Conservation (phyloP, 2,113 vertebrate genomes). For the Origma solitaria region DNA sequence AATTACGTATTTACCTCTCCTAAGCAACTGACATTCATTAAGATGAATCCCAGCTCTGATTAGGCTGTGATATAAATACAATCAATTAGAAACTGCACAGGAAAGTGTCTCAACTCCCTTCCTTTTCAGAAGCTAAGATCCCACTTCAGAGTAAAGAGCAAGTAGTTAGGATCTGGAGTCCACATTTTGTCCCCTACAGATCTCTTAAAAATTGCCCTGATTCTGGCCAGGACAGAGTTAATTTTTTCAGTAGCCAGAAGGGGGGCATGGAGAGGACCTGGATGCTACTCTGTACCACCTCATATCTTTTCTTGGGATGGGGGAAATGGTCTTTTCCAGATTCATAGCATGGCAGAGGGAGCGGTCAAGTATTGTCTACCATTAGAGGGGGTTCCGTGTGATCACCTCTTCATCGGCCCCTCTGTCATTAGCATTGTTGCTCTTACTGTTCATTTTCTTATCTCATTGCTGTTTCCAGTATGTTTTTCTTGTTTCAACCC, state of each 20-base stretch:
- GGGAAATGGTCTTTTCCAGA: background rate
- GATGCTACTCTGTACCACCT: background rate
- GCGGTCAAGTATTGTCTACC: background rate
- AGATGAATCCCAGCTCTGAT: background rate
- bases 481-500: background rate
- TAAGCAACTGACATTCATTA: background rate
- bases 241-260: background rate
- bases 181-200: background rate
- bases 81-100: background rate
- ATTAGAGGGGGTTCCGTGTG: background rate
- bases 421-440: background rate
- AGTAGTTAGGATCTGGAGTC: background rate
- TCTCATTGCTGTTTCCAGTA: background rate
- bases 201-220: background rate
- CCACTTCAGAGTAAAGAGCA: background rate
- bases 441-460: background rate
- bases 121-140: background rate
- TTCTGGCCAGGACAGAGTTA: background rate
- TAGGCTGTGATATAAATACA: background rate
- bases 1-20: background rate
- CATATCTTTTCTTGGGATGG: background rate
- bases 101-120: background rate
- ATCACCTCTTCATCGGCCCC: background rate
- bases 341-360: background rate
- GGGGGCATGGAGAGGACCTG: background rate